phyloP scores from a whole-genome alignment of 2,797 vertebrate species.

The Vultur gryphus region DNA sequence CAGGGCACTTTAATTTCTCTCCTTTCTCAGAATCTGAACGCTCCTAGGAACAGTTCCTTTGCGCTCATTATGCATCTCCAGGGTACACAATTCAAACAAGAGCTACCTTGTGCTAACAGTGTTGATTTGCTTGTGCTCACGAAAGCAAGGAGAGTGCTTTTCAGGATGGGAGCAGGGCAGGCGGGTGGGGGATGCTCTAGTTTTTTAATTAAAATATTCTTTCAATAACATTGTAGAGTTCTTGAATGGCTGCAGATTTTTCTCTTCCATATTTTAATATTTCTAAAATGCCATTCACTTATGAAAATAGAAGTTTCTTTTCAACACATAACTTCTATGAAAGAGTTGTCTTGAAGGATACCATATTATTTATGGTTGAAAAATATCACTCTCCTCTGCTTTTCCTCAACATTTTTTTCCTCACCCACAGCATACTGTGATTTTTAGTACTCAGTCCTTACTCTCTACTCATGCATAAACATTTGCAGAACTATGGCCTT shows the following conservation, averaged over 20 bases:
- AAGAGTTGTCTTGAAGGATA: neutral
- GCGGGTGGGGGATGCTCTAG: neutral
- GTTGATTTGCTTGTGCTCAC: neutral
- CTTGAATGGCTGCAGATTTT: neutral
- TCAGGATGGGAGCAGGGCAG: neutral
- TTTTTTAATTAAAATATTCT: neutral
- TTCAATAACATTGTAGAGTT: neutral
- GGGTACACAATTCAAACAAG: constrained; percentile 44
- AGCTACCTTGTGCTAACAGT: constrained; percentile 29
- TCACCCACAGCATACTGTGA: neutral
- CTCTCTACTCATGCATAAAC: constrained; percentile 6
- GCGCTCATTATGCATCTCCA: constrained; percentile 34
- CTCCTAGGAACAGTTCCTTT: neutral
- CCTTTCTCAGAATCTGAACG: neutral
- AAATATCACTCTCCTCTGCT: constrained; percentile 14
- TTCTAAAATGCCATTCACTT: neutral
- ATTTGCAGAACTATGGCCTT: constrained; percentile 7
- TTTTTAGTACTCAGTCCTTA: constrained; percentile 2
- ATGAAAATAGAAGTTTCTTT: neutral
- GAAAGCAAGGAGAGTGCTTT: constrained; percentile 5
- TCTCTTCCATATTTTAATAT: neutral
- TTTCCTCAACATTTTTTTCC: neutral
- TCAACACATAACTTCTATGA: neutral
- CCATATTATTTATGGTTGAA: neutral
- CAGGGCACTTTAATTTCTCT: neutral